Conservation (phyloP, 2,888 invertebrate species). For the Schrankia costaestrigalis region DNA sequence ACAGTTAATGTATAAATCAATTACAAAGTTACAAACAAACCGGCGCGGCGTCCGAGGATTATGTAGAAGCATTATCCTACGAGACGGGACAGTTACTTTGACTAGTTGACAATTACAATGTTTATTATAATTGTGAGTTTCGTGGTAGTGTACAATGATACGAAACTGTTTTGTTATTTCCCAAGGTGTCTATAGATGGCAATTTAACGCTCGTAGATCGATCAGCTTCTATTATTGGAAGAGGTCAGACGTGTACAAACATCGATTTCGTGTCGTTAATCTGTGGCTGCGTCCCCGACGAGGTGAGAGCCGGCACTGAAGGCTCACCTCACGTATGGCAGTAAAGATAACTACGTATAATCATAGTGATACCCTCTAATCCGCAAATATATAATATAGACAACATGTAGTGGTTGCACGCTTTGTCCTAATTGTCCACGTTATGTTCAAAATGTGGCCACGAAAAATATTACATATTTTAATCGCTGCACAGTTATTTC, state of each 20-base stretch:
- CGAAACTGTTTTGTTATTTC: slow-evolving; percentile 66
- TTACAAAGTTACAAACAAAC: slow-evolving; percentile 13
- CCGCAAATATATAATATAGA: slow-evolving; percentile 30
- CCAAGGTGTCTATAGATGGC: slow-evolving; percentile 64
- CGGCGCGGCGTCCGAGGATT: no score
- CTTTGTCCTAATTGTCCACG: slow-evolving; percentile 24
- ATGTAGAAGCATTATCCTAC: no score
- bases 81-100: slow-evolving; percentile 43
- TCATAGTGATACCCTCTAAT: slow-evolving; percentile 60
- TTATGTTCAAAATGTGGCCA: slow-evolving; percentile 19
- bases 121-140: slow-evolving; percentile 42
- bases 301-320: slow-evolving; percentile 64
- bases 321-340: slow-evolving; percentile 71
- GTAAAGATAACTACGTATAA: slow-evolving; percentile 64
- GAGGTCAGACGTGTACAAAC: slow-evolving; percentile 80
- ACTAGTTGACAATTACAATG: slow-evolving; percentile 61
- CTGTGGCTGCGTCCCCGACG: slow-evolving; percentile 52
- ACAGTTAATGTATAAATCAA: slow-evolving; percentile 21
- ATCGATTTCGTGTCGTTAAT: slow-evolving; percentile 78
- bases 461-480: slow-evolving; percentile 4
- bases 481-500: no score
- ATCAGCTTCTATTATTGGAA: slow-evolving; percentile 76
- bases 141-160: slow-evolving; percentile 46
- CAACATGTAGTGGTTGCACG: slow-evolving; percentile 20
- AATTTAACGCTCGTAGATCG: slow-evolving; percentile 73